Base-by-base conservation (phyloP, 2,113 vertebrate genomes). In the Smithornis capensis region DNA sequence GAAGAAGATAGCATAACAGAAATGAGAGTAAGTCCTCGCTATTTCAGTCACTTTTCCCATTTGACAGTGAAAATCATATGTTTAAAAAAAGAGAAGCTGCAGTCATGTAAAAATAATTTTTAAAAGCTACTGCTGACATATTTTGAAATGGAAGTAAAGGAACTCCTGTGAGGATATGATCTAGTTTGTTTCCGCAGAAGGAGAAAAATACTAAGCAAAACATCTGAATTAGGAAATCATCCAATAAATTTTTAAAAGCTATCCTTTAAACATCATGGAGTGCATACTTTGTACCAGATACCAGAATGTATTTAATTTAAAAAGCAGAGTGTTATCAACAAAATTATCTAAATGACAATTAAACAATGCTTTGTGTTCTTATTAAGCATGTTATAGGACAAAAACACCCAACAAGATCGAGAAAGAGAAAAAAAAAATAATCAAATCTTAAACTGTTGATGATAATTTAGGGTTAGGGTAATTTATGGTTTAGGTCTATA, bases 61-160 rank as follows among this genome's bases (percentile, higher is more conserved):
- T 92, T 86, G 95, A 84, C 73, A 92, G 53, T 87, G 79, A 84
- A 95, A 97, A 96, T 96, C 71, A 78, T 88, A 89, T 86, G 64
- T 84, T 95, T 83, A 71, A 74, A 95, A 96, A 94, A 88, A 92
- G 65, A 89, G 82, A 84, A 83, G 38, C 74, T 93, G 53, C 60
- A 92, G 31, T 79, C 49, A 85, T 76, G 47, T 49, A 71, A 63
- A 91, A 92, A 44, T 88, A 77, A 83, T 92, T 78, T 93, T 78
- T 95, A 69, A 96, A 89, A 90, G 73, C 95, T 92, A 52, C 69
- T 79, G 47, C 59, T 92, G 78, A 71, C 37, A 6, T 87, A 53
- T 74, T 87, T 68, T 23, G 57, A 70, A 92, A 91, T 65, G 37
- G 47, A 77, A 89, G 14, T 38, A 81, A 69, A 83, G 31, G 45